Base-by-base conservation (phyloP, 2,797 vertebrate genomes). In the Amniataba percoides region DNA sequence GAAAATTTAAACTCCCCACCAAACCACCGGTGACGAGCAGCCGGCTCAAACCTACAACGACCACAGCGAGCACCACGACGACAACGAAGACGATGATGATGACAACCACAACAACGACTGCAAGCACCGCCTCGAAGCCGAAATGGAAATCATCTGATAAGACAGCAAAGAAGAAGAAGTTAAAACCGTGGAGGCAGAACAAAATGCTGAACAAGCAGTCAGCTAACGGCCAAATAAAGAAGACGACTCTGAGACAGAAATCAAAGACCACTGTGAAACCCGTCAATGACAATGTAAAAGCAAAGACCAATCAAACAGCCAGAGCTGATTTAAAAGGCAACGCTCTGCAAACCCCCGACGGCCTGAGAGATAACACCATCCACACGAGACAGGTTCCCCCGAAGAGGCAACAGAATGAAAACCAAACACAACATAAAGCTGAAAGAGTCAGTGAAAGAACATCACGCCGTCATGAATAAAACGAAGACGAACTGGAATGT, bases 1-100 rank as follows among this genome's bases (percentile, higher is more conserved):
- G 86, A 84, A 93, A 83, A 73, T 66, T 93, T 43, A 94, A 90
- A 74, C 65, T 86, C 46, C 66, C 83, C 74, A 81, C 92, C 77
- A 88, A 85, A 84, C 82, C 71, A 1, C 83, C 73, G 0, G 19
- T 11, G 43, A 90, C 81, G 0, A 81, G 57, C 42, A 76, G 57
- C 61, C 73, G 9, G 43, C 12, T 48, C 45, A 77, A 49, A 71
- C 19, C 83, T 4, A 46, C 68, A 1, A 66, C 68, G 21, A 45
- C 78, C 8, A 39, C 71, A n/a, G 61, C 77, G 39, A 78, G 40
- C 34, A 18, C n/a, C n/a, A n/a, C n/a, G n/a, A n/a, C 15, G 46
- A 70, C 59, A 31, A 31, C 27, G 27, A n/a, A n/a, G n/a, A 31
- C 27, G 27, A 31, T 31, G 27, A 27, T 27, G 27, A 31, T 4